Evolutionary conservation across 2,113 vertebrate genomes (phyloP).

Genomic region (Bubo bubo): DNA sequence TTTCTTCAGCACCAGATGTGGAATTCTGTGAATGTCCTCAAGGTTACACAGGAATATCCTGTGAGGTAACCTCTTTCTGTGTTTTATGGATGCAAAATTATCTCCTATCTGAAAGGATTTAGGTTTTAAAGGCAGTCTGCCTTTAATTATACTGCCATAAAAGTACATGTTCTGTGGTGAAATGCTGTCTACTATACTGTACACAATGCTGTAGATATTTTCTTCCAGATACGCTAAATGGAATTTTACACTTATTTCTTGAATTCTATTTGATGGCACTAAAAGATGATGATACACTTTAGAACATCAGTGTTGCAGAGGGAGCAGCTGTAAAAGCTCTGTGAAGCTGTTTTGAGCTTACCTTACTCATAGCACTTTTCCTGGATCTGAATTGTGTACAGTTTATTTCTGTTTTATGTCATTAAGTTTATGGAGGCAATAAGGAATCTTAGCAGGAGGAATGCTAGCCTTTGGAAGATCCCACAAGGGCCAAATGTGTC

Average conservation of each 20-base stretch:
- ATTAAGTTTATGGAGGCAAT: not conserved
- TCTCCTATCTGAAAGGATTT: not conserved
- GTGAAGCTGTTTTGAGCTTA: not conserved
- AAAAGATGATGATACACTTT: not conserved
- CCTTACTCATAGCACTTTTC: not conserved
- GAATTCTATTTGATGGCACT: not conserved
- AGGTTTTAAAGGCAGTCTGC: not conserved
- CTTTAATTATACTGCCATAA: not conserved
- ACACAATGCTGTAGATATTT: not conserved
- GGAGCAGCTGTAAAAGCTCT: not conserved
- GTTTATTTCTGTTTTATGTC: not conserved
- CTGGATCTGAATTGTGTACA: not conserved
- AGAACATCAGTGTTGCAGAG: not conserved
- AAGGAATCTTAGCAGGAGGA: not conserved
- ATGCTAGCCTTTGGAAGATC: not conserved
- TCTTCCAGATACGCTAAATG: not conserved
- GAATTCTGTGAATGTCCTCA: conserved; percentile 92
- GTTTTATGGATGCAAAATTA: not conserved
- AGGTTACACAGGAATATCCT: conserved; percentile 90
- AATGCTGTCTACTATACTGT: not conserved
- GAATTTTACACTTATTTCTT: not conserved
- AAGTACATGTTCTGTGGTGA: not conserved
- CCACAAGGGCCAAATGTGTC: not conserved
- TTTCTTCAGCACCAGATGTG: conserved; percentile 76
- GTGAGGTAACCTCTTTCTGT: conserved; percentile 82